Evolutionary conservation across 1,140 invertebrate genomes (phyloP).

Genomic region (Nasonia longicornis): DNA sequence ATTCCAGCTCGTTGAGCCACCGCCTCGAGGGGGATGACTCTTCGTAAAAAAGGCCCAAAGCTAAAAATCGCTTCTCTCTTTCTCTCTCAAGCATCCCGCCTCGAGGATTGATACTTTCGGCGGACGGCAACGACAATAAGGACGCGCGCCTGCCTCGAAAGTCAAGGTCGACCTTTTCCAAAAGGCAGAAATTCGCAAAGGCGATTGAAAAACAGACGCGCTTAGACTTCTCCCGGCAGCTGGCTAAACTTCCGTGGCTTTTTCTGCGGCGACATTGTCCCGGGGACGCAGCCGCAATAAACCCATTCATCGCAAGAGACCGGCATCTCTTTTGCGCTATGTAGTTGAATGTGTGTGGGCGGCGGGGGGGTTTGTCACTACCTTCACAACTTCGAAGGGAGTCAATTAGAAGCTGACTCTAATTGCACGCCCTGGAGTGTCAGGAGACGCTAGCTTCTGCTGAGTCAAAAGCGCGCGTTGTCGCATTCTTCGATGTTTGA

Average conservation of each 20-base stretch:
- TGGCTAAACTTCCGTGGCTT: constrained; percentile 38
- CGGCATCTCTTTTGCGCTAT: background rate
- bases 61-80: background rate
- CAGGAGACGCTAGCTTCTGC: background rate
- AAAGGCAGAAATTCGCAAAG: constrained; percentile 7
- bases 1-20: too few relatives aligned
- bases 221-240: background rate
- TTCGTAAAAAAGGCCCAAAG: background rate
- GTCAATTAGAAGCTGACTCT: background rate
- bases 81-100: background rate
- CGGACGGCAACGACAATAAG: background rate
- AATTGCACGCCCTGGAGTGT: background rate
- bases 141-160: constrained; percentile 7
- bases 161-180: constrained; percentile 20
- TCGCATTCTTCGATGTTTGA: background rate
- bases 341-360: background rate
- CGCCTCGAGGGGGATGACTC: background rate
- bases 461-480: background rate
- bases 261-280: constrained; percentile 16
- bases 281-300: constrained; percentile 39
- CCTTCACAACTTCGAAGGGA: background rate
- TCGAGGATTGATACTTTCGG: constrained; percentile 1
- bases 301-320: constrained; percentile 42
- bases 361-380: background rate
- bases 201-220: constrained; percentile 15